phyloP scores from a whole-genome alignment of 2,888 invertebrate species.

The Brachypterus glaber region DNA sequence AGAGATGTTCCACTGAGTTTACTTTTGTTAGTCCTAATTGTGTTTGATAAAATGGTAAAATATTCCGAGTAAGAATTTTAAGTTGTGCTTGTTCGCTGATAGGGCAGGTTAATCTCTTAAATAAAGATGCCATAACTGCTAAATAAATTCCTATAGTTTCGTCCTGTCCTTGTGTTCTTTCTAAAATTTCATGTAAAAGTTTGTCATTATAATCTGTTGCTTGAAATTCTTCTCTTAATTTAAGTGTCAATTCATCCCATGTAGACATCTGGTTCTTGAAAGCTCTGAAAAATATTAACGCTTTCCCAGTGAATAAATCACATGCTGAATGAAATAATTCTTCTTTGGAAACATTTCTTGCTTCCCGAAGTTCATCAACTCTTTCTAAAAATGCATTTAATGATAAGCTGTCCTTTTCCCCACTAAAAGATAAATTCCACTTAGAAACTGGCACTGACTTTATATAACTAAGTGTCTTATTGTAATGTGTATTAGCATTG shows the following conservation, averaged over 20 bases:
- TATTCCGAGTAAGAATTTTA: conserved; percentile 11
- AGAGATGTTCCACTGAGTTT: conserved; percentile 6
- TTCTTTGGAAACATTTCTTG: background rate
- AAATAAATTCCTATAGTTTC: conserved; percentile 13
- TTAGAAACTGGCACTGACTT: conserved; percentile 8
- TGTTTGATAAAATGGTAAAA: conserved; percentile 10
- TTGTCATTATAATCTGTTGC: conserved; percentile 7
- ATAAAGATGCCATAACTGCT: conserved; percentile 11
- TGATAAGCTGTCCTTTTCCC: conserved; percentile 7
- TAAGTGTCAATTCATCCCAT: background rate
- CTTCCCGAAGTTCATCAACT: conserved; percentile 1
- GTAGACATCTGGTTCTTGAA: background rate
- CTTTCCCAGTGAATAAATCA: background rate
- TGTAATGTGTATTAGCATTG: too few relatives aligned
- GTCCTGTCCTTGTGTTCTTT: conserved; percentile 6
- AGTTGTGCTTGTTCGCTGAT: conserved; percentile 12
- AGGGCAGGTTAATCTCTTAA: conserved; percentile 9
- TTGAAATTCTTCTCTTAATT: conserved; percentile 7
- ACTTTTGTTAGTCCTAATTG: conserved; percentile 10
- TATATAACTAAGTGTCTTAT: too few relatives aligned
- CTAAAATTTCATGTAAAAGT: conserved; percentile 7
- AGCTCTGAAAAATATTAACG: background rate
- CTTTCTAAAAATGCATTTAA: conserved; percentile 7
- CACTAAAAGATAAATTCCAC: conserved; percentile 8
- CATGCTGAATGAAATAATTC: conserved; percentile 5